These are phyloP conservation scores for Heterochromis multidens DNA, from an alignment of 2,113 vertebrate species.

Conservation along the genomic window DNA sequence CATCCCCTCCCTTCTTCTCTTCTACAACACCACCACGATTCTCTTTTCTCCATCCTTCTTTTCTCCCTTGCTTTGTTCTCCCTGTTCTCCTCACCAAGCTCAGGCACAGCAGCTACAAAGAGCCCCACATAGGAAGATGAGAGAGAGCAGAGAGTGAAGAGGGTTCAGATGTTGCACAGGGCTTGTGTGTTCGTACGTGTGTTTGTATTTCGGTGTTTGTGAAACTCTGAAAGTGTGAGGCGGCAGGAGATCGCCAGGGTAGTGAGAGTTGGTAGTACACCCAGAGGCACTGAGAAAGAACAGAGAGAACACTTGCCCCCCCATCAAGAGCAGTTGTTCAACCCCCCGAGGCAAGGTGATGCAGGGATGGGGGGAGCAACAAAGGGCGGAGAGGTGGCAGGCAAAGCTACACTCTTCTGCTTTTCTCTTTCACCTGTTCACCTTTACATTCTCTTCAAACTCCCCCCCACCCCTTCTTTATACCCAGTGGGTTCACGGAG, in stretches of 20 bases:
- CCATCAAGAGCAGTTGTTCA: constrained; percentile 73
- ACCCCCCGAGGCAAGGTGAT: constrained; percentile 71
- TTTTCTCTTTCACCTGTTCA: constrained; percentile 69
- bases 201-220: constrained; percentile 54
- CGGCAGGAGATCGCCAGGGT: constrained; percentile 74
- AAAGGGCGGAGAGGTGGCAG: constrained; percentile 63
- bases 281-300: constrained; percentile 70
- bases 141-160: constrained; percentile 65
- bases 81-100: constrained; percentile 60
- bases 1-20: constrained; percentile 49
- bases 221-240: constrained; percentile 62
- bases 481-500: constrained; percentile 61
- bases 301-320: constrained; percentile 75
- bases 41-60: constrained; percentile 56
- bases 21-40: constrained; percentile 44
- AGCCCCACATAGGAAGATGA: constrained; percentile 75
- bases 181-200: constrained; percentile 48
- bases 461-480: constrained; percentile 61
- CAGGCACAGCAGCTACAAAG: constrained; percentile 69
- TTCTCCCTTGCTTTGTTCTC: constrained; percentile 63
- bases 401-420: constrained; percentile 60
- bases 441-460: constrained; percentile 68
- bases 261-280: constrained; percentile 70
- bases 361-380: constrained; percentile 61
- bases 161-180: constrained; percentile 67